Conservation (phyloP, 1,140 invertebrate genomes). For the Trichoplusia ni region DNA sequence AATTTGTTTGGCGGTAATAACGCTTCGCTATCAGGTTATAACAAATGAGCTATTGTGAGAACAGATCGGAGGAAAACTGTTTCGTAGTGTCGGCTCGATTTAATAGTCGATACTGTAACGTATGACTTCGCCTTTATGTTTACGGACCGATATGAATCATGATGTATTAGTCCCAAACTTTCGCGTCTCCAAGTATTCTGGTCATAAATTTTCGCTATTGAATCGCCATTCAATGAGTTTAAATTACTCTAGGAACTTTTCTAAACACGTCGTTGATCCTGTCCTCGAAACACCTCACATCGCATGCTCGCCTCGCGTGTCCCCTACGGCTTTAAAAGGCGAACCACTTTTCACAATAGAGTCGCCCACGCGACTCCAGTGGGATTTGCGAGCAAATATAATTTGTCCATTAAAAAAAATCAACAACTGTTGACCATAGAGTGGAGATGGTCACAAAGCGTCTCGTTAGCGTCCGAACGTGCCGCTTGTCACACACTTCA, state of each 20-base stretch:
- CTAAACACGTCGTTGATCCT: slow-evolving; percentile 40
- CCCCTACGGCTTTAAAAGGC: slow-evolving; percentile 61
- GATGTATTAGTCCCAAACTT: slow-evolving; percentile 32
- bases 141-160: slow-evolving; percentile 33
- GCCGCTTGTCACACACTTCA: slow-evolving; percentile 78
- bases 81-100: slow-evolving; percentile 72
- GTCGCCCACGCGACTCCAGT: slow-evolving; percentile 41
- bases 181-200: neutral
- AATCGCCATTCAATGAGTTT: slow-evolving; percentile 36
- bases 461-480: slow-evolving; percentile 79
- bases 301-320: slow-evolving; percentile 53
- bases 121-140: slow-evolving; percentile 38
- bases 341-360: slow-evolving; percentile 50
- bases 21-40: slow-evolving; percentile 78
- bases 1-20: slow-evolving; percentile 81
- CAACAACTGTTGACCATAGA: slow-evolving; percentile 71
- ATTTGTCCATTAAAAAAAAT: slow-evolving; percentile 81
- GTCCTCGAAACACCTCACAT: slow-evolving; percentile 42
- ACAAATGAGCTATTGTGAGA: slow-evolving; percentile 79
- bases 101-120: slow-evolving; percentile 47
- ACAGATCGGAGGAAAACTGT: slow-evolving; percentile 73
- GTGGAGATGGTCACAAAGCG: slow-evolving; percentile 76
- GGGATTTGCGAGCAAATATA: slow-evolving; percentile 71
- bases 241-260: slow-evolving; percentile 46
- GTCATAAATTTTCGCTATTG: slow-evolving; percentile 25